Conservation (phyloP, 2,113 vertebrate species). For the Verasper variegatus region DNA sequence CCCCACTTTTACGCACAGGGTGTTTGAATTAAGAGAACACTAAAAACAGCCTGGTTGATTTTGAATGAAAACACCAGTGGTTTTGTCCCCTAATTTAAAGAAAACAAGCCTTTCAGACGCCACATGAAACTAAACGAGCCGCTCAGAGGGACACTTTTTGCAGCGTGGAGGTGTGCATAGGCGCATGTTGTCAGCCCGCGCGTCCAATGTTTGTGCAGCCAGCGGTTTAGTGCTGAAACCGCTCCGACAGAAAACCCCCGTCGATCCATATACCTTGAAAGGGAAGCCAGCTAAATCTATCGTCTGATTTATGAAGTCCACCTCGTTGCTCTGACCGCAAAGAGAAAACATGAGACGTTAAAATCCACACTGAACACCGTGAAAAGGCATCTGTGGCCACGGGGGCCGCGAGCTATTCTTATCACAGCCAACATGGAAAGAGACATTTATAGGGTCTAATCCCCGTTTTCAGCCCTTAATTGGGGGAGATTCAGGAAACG, state of each 20-base stretch:
- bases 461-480: constrained; percentile 51
- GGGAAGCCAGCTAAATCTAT: constrained; percentile 79
- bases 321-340: constrained; percentile 77
- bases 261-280: constrained; percentile 77
- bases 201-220: constrained; percentile 81
- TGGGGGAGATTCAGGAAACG: constrained; percentile 47
- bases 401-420: constrained; percentile 78
- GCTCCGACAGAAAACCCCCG: constrained; percentile 71
- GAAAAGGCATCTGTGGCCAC: constrained; percentile 82
- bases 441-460: constrained; percentile 72
- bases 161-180: constrained; percentile 64
- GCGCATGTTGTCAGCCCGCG: constrained; percentile 67
- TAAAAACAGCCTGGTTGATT: neutral
- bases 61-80: neutral
- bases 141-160: constrained; percentile 19
- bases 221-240: constrained; percentile 74
- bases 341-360: constrained; percentile 72
- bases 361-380: constrained; percentile 75
- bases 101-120: constrained; percentile 1
- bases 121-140: neutral
- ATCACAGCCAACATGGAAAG: constrained; percentile 68
- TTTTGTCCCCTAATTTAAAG: neutral
- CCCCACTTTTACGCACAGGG: neutral
- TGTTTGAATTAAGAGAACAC: neutral
- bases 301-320: constrained; percentile 84